Base-by-base conservation (phyloP, 2,888 invertebrate genomes). In the Scaptomyza reducta region DNA sequence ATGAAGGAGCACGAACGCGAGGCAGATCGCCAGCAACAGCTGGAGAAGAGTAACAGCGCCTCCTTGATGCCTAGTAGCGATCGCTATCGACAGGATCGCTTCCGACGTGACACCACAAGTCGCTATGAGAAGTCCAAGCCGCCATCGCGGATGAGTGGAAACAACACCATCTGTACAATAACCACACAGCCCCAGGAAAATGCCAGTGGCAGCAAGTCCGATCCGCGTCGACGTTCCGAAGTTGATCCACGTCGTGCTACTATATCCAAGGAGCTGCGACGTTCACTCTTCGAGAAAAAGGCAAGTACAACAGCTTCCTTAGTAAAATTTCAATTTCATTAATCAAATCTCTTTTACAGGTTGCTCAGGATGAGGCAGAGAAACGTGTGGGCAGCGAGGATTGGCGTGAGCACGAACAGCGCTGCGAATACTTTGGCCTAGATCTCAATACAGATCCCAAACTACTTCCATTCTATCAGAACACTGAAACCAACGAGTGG, bases 1-100 rank as follows among this genome's bases (percentile, higher is more conserved):
- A 97, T 98, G 96, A 98, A 98, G 89, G 97, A 97, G 89, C 98
- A 98, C 89, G 98, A 98, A 92, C 93, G 97, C 38, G 97, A 97
- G 93, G 97, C 97, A 1, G 96, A 96, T 92, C 93, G 92, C 46
- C 91, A 88, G 89, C 87, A 92, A n/a, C 54, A 54, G 6, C 45
- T 71, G 51, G 69, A 62, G 25, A 68, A 72, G 14, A 70, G 63
- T n/a, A 79, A 68, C 40, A 60, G 46, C 31, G 66, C 65, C n/a
- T 44, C 68, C 0, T 50, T 53, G 1, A 49, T 82, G 53, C 68
- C 64, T 0, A 46, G 18, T 13, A 54, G 42, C 27, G 83, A 88
- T 42, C 89, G 89, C 13, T 82, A 76, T 38, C 59, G 74, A 1
- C 82, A 85, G 60, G 82, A 82, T 56, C 82, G 82, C 11, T 82